Conservation (phyloP, 2,797 vertebrate genomes). For the Hoplostethus atlanticus region DNA sequence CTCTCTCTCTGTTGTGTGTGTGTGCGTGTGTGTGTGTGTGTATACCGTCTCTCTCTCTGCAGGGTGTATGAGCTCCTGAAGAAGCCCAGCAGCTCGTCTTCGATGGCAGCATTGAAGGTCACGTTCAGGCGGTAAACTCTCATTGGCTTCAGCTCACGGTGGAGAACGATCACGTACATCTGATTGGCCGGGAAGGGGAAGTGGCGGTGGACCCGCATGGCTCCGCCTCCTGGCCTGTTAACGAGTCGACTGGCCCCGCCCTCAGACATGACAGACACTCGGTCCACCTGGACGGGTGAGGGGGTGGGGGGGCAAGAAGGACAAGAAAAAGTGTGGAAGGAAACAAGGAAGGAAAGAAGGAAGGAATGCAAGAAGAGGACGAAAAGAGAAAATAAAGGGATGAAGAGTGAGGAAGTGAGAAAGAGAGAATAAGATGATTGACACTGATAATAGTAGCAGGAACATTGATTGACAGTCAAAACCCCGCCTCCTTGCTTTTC, state of each 20-base stretch:
- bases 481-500: too few species aligned
- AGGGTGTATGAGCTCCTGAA: slow-evolving; percentile 94
- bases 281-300: slow-evolving; percentile 61
- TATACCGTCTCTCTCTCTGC: slow-evolving; percentile 92
- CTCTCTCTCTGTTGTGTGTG: background rate
- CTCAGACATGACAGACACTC: slow-evolving; percentile 67
- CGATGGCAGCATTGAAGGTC: slow-evolving; percentile 91
- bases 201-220: slow-evolving; percentile 88
- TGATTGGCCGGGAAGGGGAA: slow-evolving; percentile 91
- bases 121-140: slow-evolving; percentile 92
- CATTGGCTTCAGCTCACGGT: slow-evolving; percentile 90
- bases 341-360: too few species aligned
- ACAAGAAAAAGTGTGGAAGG: too few species aligned
- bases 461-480: too few species aligned
- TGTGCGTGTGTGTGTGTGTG: slow-evolving; percentile 27
- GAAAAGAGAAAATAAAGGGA: too few species aligned
- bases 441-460: too few species aligned
- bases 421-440: too few species aligned
- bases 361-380: too few species aligned
- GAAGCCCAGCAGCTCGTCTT: slow-evolving; percentile 96
- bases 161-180: slow-evolving; percentile 92
- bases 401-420: too few species aligned
- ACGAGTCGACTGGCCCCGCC: slow-evolving; percentile 42
- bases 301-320: too few species aligned
- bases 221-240: slow-evolving; percentile 79